Percentiles rank a stretch among this genome's conserved stretches.
These are phyloP conservation scores for Aphodius sticticus DNA, from an alignment of 2,888 invertebrate genomes.

Conservation along the genomic window DNA sequence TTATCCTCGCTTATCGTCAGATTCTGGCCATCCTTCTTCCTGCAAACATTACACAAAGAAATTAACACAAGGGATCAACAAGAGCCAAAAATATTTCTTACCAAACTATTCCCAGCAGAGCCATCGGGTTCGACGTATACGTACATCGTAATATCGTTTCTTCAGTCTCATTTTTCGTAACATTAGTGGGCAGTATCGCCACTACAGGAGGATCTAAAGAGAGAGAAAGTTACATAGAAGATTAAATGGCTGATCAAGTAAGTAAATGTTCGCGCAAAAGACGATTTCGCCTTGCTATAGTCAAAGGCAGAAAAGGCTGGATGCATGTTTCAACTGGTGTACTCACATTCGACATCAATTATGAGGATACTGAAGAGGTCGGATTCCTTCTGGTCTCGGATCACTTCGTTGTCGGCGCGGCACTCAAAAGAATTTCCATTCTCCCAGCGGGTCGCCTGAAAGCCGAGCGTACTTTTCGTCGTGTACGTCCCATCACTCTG, in stretches of 20 bases:
- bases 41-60: slow-evolving; percentile 49
- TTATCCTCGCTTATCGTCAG: slow-evolving; percentile 68
- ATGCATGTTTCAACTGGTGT: slow-evolving; percentile 12
- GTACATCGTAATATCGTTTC: slow-evolving; percentile 76
- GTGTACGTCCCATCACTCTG: slow-evolving; percentile 83
- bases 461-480: slow-evolving; percentile 79
- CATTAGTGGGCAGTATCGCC: slow-evolving; percentile 74
- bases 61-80: not conserved
- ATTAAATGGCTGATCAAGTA: too few species aligned
- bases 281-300: too few species aligned
- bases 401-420: slow-evolving; percentile 83
- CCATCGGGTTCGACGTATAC: slow-evolving; percentile 87
- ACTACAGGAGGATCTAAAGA: slow-evolving; percentile 86
- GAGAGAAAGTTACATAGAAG: not conserved
- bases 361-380: slow-evolving; percentile 76
- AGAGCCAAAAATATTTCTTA: slow-evolving; percentile 56
- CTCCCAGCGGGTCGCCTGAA: slow-evolving; percentile 83
- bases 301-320: too few species aligned
- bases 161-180: slow-evolving; percentile 80
- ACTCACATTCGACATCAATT: slow-evolving; percentile 89
- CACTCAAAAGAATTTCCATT: slow-evolving; percentile 82
- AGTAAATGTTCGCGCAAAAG: too few species aligned
- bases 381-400: slow-evolving; percentile 74
- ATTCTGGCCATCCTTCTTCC: slow-evolving; percentile 74
- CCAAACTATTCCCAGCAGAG: slow-evolving; percentile 80